Evolutionary conservation across 2,797 vertebrate genomes (phyloP).

Genomic region (Lepus oiostolus): DNA sequence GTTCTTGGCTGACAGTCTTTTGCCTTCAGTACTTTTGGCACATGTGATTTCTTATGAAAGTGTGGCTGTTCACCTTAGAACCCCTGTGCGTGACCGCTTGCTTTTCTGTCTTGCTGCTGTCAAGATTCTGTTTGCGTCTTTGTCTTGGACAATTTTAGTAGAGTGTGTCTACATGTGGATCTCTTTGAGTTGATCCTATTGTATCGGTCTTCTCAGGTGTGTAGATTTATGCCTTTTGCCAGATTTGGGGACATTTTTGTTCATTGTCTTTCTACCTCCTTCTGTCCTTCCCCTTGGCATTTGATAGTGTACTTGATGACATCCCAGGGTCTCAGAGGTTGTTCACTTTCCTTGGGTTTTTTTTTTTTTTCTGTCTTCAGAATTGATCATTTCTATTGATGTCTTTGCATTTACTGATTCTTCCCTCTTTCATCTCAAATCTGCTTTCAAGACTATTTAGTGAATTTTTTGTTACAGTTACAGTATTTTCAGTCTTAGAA

Average conservation of each 20-base stretch:
- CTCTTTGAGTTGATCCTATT: neutral
- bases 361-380: neutral
- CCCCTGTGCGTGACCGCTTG: neutral
- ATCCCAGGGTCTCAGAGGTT: neutral
- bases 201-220: neutral
- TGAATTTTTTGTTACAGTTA: neutral
- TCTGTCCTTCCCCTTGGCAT: neutral
- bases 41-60: neutral
- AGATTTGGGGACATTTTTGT: neutral
- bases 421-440: neutral
- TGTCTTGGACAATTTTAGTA: neutral
- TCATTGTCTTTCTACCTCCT: neutral
- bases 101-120: neutral
- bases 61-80: neutral
- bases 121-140: neutral
- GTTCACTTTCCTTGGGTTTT: neutral
- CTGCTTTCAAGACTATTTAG: neutral
- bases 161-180: neutral
- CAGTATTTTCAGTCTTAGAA: constrained; percentile 11
- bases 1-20: neutral
- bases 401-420: neutral
- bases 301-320: neutral
- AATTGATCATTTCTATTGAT: neutral
- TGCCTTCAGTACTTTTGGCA: neutral
- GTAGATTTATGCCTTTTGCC: neutral